Evolutionary conservation across 2,888 invertebrate genomes (phyloP).

Genomic region (Lamproptera curius): DNA sequence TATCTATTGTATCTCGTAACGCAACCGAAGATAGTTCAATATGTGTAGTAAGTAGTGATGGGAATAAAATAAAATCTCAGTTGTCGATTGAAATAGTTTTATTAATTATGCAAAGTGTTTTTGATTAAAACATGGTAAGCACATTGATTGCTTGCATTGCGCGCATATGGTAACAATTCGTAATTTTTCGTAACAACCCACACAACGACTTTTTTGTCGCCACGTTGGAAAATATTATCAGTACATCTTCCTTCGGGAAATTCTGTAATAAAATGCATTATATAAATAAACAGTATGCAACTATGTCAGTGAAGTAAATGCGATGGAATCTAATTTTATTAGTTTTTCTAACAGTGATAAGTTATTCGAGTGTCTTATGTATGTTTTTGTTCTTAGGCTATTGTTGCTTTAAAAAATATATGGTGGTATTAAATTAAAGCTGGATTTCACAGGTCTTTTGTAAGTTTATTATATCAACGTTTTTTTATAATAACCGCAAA

Average conservation of each 20-base stretch:
- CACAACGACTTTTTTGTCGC: conserved; percentile 19
- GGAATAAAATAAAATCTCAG: conserved; percentile 24
- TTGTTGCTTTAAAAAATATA: conserved; percentile 6
- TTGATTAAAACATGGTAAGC: conserved; percentile 21
- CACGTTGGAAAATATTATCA: conserved; percentile 16
- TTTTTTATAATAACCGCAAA: conserved; percentile 3
- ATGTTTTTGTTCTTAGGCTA: not conserved
- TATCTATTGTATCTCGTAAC: conserved; percentile 24
- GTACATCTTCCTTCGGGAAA: conserved; percentile 9
- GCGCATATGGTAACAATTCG: conserved; percentile 14
- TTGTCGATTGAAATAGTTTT: conserved; percentile 1
- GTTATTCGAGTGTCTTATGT: conserved; percentile 2
- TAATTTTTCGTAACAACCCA: conserved; percentile 17
- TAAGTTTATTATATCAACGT: conserved; percentile 1
- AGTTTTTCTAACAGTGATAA: conserved; percentile 5
- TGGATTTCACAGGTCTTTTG: conserved; percentile 1
- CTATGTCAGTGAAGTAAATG: conserved; percentile 13
- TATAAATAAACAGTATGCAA: conserved; percentile 15
- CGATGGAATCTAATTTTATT: conserved; percentile 12
- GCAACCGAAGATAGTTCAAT: conserved; percentile 24
- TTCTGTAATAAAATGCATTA: conserved; percentile 14
- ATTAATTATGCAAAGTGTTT: conserved; percentile 18
- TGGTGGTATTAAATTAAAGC: not conserved
- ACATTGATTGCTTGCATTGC: conserved; percentile 17
- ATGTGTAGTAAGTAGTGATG: conserved; percentile 15